These are phyloP conservation scores for Cladopsammia gracilis DNA, from an alignment of 64 coral and sea anemone species.

Conservation along the genomic window DNA sequence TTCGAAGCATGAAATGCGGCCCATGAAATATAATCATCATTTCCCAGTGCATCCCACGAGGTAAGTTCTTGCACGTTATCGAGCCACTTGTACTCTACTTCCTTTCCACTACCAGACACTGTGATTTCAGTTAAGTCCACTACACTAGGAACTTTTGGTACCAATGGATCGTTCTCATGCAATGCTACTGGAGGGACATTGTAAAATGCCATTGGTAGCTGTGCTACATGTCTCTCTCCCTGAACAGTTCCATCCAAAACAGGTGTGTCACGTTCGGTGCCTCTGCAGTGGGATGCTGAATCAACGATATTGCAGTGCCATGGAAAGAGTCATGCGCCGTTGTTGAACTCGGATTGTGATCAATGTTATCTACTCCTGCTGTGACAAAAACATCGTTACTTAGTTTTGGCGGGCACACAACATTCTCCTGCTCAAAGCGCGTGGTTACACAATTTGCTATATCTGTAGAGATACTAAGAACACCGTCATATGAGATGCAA, in stretches of 20 bases:
- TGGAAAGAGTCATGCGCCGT: too few species aligned
- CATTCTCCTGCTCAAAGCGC: too few species aligned
- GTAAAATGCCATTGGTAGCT: not conserved
- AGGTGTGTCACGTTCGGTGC: too few species aligned
- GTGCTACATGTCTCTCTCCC: not conserved
- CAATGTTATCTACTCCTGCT: too few species aligned
- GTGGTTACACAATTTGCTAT: too few species aligned
- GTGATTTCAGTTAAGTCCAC: not conserved
- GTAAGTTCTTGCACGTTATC: not conserved
- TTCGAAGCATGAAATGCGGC: conserved; percentile 32
- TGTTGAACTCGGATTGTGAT: too few species aligned
- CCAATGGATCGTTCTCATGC: not conserved
- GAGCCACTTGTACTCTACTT: conserved; percentile 14
- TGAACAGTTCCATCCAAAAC: conserved; percentile 25
- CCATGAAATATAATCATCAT: conserved; percentile 24
- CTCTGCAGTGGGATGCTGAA: too few species aligned
- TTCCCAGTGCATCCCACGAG: not conserved
- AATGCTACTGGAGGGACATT: not conserved
- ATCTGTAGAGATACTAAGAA: too few species aligned
- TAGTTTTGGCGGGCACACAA: too few species aligned
- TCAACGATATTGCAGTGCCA: too few species aligned
- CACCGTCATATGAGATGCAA: too few species aligned
- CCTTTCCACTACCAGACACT: not conserved
- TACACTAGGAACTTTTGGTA: not conserved
- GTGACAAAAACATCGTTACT: too few species aligned